Percentiles rank a stretch among this genome's conserved stretches.
Conservation (phyloP, 2,113 vertebrate genomes). For the Chrysemys picta region DNA sequence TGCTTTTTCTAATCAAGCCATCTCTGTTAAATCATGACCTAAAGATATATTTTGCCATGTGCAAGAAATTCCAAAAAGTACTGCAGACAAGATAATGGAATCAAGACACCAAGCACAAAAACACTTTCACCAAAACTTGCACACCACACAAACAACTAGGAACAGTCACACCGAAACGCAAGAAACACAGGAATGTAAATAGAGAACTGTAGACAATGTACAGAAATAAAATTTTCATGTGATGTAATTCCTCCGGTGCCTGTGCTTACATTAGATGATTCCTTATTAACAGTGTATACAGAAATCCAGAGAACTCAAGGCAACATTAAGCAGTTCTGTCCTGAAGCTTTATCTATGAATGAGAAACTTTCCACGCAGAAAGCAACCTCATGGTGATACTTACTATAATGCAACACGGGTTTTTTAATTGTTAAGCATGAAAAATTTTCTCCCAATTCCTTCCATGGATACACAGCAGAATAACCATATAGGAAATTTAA, state of each 20-base stretch:
- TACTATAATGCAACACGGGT: neutral
- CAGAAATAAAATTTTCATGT: neutral
- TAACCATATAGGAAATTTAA: neutral
- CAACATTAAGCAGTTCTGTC: neutral
- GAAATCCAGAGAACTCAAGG: neutral
- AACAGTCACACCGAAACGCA: neutral
- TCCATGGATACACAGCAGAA: neutral
- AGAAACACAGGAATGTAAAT: neutral
- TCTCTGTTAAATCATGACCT: neutral
- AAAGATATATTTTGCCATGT: neutral
- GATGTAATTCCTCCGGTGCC: neutral
- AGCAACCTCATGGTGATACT: neutral
- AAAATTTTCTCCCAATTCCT: neutral
- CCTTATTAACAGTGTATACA: neutral
- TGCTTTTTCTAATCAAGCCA: neutral
- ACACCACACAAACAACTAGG: neutral
- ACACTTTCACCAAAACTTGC: neutral
- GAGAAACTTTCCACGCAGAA: neutral
- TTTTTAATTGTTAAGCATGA: neutral
- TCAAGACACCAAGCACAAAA: neutral
- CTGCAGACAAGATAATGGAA: slow-evolving; percentile 37
- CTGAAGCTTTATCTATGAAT: neutral
- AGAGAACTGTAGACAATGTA: neutral
- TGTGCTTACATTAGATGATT: neutral
- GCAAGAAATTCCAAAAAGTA: slow-evolving; percentile 58